Conservation (phyloP, 2,888 invertebrate species). For the Calephelis perditalis region DNA sequence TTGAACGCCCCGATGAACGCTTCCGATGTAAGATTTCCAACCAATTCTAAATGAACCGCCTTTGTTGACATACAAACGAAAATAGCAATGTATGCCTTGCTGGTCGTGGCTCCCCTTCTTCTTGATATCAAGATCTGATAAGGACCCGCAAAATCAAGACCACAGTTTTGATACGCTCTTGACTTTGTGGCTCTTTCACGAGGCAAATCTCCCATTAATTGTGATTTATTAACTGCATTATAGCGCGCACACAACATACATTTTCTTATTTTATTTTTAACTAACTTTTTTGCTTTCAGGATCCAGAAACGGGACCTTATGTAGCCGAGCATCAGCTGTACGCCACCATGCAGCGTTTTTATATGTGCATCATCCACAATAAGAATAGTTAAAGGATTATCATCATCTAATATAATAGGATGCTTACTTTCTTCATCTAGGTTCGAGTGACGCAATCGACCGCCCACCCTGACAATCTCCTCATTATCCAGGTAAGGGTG, state of each 20-base stretch:
- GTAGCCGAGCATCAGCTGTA: conserved; percentile 30
- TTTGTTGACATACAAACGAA: conserved; percentile 34
- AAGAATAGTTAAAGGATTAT: conserved; percentile 24
- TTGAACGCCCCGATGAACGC: conserved; percentile 32
- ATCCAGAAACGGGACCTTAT: conserved; percentile 35
- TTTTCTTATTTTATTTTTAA: conserved; percentile 28
- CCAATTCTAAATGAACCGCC: conserved; percentile 33
- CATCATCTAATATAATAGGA: conserved; percentile 28
- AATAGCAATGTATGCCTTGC: conserved; percentile 32
- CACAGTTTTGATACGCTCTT: conserved; percentile 30
- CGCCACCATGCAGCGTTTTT: conserved; percentile 32
- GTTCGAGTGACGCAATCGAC: conserved; percentile 25
- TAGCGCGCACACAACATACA: conserved; percentile 10
- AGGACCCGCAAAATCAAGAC: conserved; percentile 35
- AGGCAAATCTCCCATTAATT: conserved; percentile 36
- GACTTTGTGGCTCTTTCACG: conserved; percentile 27
- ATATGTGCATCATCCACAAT: conserved; percentile 29
- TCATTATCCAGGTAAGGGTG: conserved; percentile 29
- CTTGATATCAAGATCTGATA: conserved; percentile 27
- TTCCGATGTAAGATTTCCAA: conserved; percentile 28
- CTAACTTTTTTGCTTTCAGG: conserved; percentile 26
- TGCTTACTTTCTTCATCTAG: conserved; percentile 22
- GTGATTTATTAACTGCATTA: conserved; percentile 23
- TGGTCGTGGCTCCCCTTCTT: conserved; percentile 30
- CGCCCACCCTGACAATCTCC: conserved; percentile 31